Percentiles rank a stretch among this genome's conserved stretches.
Evolutionary conservation across 2,888 invertebrate genomes (phyloP).

Genomic region (Melitaea athalia): DNA sequence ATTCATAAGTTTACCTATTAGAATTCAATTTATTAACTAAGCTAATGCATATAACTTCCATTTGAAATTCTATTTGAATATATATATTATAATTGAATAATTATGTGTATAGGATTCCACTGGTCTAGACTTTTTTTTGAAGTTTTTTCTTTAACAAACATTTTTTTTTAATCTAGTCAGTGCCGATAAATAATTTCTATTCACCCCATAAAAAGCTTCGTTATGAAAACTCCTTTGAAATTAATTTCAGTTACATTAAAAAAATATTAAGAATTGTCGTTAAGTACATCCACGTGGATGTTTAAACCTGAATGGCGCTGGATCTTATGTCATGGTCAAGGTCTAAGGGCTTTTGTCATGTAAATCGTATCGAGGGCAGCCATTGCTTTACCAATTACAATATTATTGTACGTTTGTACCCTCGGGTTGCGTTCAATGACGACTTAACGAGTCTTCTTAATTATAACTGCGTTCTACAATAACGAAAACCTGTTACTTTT

Average conservation of each 20-base stretch:
- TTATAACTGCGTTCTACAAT: neutral
- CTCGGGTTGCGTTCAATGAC: neutral
- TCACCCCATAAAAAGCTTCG: too few relatives aligned
- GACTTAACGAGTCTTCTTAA: constrained; percentile 9
- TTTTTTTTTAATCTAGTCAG: neutral
- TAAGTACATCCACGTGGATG: constrained; percentile 3
- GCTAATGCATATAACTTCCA: too few relatives aligned
- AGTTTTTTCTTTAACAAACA: too few relatives aligned
- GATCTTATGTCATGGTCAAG: constrained; percentile 33
- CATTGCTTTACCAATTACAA: constrained; percentile 11
- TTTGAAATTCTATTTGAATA: too few relatives aligned
- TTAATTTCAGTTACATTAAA: neutral
- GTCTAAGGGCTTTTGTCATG: constrained; percentile 21
- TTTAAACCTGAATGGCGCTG: neutral
- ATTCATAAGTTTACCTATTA: too few relatives aligned
- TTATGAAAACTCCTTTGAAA: neutral
- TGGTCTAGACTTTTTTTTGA: too few relatives aligned
- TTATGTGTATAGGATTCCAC: too few relatives aligned
- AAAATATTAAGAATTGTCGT: neutral
- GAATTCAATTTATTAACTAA: too few relatives aligned
- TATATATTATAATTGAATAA: too few relatives aligned
- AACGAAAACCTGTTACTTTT: constrained; percentile 2
- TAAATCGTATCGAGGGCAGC: constrained; percentile 21
- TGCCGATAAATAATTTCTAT: too few relatives aligned
- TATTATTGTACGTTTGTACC: constrained; percentile 9